phyloP scores from a whole-genome alignment of 2,888 invertebrate genomes.

The Stenichneumon culpator region DNA sequence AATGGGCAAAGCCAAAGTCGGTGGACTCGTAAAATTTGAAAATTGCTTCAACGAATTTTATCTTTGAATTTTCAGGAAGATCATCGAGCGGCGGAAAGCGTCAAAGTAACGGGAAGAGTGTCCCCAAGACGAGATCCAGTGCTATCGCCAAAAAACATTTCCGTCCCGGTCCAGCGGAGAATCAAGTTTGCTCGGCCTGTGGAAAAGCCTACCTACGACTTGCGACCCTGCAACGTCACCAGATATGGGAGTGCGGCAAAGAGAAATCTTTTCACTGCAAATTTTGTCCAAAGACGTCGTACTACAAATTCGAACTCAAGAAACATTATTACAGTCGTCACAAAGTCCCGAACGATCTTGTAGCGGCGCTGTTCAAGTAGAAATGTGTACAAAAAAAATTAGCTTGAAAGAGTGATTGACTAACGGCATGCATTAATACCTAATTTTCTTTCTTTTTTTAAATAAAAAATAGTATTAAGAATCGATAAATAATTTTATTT shows the following conservation, averaged over 20 bases:
- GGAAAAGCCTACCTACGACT: constrained; percentile 78
- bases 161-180: neutral
- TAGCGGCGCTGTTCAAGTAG: constrained; percentile 12
- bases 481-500: neutral
- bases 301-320: constrained; percentile 70
- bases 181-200: constrained; percentile 75
- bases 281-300: constrained; percentile 66
- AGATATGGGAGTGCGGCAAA: constrained; percentile 77
- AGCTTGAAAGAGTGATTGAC: neutral
- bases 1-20: neutral
- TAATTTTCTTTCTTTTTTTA: neutral
- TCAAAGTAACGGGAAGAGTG: neutral
- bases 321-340: constrained; percentile 31
- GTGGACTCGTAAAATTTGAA: too few relatives aligned
- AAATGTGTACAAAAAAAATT: neutral
- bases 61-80: constrained; percentile 31
- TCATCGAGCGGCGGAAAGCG: neutral
- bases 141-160: constrained; percentile 1
- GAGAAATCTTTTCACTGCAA: constrained; percentile 60
- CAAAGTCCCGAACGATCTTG: constrained; percentile 36
- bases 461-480: neutral
- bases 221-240: constrained; percentile 70
- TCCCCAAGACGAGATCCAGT: neutral
- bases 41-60: neutral
- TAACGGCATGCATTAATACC: neutral